Conservation (phyloP, 2,888 invertebrate genomes). For the Drosophila trichaetosa region DNA sequence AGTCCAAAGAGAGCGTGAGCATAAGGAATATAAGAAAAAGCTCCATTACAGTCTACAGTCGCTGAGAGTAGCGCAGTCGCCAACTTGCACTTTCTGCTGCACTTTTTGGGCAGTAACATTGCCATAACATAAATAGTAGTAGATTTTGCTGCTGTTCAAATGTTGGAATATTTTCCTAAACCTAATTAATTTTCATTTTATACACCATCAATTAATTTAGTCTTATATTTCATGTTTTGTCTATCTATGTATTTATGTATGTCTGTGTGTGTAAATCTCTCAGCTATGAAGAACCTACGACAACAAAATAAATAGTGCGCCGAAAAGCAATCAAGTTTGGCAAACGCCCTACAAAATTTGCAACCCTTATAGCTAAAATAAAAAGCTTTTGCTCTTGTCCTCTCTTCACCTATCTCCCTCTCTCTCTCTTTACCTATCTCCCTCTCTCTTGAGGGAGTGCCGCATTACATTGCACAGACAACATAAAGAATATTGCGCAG, state of each 20-base stretch:
- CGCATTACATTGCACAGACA: conserved; percentile 34
- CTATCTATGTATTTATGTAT: not conserved
- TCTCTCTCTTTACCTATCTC: conserved; percentile 3
- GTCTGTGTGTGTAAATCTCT: not conserved
- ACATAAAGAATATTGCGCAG: conserved; percentile 67
- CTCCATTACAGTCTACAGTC: conserved; percentile 41
- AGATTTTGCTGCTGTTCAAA: conserved; percentile 34
- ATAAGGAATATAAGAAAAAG: conserved; percentile 39
- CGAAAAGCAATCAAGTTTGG: conserved; percentile 13
- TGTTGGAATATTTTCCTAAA: not conserved
- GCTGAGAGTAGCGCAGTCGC: conserved; percentile 43
- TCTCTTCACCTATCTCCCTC: not conserved
- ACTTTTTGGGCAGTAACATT: conserved; percentile 35
- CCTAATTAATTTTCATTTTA: not conserved
- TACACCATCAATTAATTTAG: not conserved
- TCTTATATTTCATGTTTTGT: not conserved
- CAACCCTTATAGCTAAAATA: conserved; percentile 48
- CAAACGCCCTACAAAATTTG: conserved; percentile 31
- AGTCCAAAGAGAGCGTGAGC: conserved; percentile 38
- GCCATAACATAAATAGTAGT: conserved; percentile 60
- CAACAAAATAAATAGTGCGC: conserved; percentile 64
- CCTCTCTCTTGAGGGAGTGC: conserved; percentile 3
- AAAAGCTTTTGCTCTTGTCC: conserved; percentile 16
- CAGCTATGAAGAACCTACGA: conserved; percentile 57
- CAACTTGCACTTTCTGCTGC: conserved; percentile 72